phyloP scores from a whole-genome alignment of 2,888 invertebrate species.

The Taphrorychus bicolor region DNA sequence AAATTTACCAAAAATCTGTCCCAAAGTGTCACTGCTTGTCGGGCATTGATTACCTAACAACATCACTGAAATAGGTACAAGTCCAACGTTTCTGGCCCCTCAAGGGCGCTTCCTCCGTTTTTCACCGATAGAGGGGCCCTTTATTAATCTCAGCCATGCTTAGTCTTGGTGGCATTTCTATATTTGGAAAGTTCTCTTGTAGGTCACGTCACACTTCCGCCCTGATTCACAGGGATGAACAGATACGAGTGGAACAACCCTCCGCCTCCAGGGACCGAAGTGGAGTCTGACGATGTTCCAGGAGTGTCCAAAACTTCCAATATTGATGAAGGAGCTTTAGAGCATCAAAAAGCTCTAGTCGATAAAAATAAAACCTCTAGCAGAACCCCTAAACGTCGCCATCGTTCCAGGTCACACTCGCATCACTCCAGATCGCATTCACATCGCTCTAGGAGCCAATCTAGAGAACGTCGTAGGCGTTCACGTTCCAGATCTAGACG shows the following conservation, averaged over 20 bases:
- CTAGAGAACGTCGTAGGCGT: slow-evolving; percentile 40
- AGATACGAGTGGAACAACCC: slow-evolving; percentile 53
- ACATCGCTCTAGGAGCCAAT: slow-evolving; percentile 41
- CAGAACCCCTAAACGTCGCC: slow-evolving; percentile 34
- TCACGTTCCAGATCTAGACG: slow-evolving; percentile 43
- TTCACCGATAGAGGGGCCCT: slow-evolving; percentile 11
- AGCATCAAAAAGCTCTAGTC: too few relatives aligned
- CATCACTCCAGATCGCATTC: slow-evolving; percentile 45
- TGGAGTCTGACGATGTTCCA: slow-evolving; percentile 44
- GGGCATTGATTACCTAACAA: slow-evolving; percentile 52
- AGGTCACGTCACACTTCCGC: slow-evolving; percentile 57
- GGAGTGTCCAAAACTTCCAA: slow-evolving; percentile 25
- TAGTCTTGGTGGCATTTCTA: slow-evolving; percentile 45
- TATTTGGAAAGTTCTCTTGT: slow-evolving; percentile 63
- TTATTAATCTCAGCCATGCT: slow-evolving; percentile 29
- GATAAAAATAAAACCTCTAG: slow-evolving; percentile 12
- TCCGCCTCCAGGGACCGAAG: slow-evolving; percentile 59
- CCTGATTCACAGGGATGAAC: slow-evolving; percentile 52
- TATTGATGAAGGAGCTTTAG: slow-evolving; percentile 15
- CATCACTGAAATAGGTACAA: slow-evolving; percentile 41
- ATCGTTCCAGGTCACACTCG: too few relatives aligned
- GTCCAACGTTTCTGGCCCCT: slow-evolving; percentile 16
- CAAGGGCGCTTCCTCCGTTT: slow-evolving; percentile 20
- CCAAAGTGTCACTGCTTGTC: slow-evolving; percentile 16
- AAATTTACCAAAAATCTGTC: slow-evolving; percentile 30